These are phyloP conservation scores for Tenthredo distinguenda DNA, from an alignment of 2,888 invertebrate genomes.

Conservation along the genomic window DNA sequence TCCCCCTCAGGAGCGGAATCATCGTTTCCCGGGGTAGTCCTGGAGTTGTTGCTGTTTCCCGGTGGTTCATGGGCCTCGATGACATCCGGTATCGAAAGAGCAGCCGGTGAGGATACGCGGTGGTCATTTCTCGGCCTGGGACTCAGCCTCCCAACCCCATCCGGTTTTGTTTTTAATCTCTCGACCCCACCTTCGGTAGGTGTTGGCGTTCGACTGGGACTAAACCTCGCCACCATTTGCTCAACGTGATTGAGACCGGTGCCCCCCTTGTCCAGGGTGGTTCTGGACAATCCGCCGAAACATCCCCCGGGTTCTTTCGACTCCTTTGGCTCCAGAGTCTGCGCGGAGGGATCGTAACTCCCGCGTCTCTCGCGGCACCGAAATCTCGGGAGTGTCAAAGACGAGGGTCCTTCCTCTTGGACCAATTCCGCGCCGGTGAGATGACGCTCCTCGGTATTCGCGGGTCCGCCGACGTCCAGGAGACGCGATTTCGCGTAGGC, in stretches of 20 bases:
- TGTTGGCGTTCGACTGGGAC: conserved; percentile 33
- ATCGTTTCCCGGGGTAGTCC: conserved; percentile 37
- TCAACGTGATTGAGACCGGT: conserved; percentile 36
- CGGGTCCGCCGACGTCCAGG: not conserved
- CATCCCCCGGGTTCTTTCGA: not conserved
- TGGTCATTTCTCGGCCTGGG: conserved; percentile 60
- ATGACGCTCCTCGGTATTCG: conserved; percentile 1
- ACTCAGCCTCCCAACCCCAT: conserved; percentile 64
- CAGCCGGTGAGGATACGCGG: conserved; percentile 20
- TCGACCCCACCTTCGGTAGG: conserved; percentile 11
- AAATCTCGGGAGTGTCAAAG: not conserved
- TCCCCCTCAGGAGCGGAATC: conserved; percentile 68
- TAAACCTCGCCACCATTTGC: conserved; percentile 45
- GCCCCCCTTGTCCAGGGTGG: not conserved
- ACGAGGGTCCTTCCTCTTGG: conserved; percentile 27
- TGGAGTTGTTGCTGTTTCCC: conserved; percentile 13
- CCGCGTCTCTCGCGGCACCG: conserved; percentile 23
- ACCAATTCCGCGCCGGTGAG: conserved; percentile 14
- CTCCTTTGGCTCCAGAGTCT: not conserved
- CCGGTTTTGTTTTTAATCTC: conserved; percentile 57
- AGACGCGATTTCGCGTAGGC: conserved; percentile 32
- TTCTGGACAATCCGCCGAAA: not conserved
- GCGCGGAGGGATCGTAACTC: conserved; percentile 10
- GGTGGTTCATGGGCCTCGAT: conserved; percentile 67
- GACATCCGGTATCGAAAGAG: conserved; percentile 67